Evolutionary conservation across 2,888 invertebrate species (phyloP).

Genomic region (Ernsta delagoae): DNA sequence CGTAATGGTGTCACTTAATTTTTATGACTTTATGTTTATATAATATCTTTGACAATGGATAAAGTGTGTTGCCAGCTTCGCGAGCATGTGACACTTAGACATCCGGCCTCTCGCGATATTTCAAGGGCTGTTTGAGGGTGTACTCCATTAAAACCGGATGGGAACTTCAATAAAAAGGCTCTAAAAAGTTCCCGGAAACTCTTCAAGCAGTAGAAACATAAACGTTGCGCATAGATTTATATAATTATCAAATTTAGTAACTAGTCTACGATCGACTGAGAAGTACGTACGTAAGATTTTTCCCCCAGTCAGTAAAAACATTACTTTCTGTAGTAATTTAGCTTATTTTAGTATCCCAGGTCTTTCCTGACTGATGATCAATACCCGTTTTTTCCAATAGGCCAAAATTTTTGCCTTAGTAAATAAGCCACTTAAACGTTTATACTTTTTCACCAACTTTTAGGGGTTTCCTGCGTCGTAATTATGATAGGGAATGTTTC

Average conservation of each 20-base stretch:
- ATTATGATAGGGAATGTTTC: no score
- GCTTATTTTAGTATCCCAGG: no score
- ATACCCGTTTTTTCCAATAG: no score
- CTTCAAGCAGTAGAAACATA: background rate
- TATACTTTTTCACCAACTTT: no score
- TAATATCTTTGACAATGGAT: constrained; percentile 1
- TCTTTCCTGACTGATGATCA: no score
- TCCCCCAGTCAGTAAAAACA: no score
- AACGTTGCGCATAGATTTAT: background rate
- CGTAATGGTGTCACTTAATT: constrained; percentile 15
- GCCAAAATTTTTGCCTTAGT: no score
- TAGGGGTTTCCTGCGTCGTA: no score
- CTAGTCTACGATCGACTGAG: no score
- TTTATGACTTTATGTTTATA: constrained; percentile 24
- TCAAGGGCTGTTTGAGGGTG: background rate
- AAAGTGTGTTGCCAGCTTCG: background rate
- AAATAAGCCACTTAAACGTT: no score
- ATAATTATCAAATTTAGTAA: background rate
- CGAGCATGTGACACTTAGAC: background rate
- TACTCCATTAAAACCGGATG: background rate
- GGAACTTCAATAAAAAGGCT: background rate
- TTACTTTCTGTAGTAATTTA: no score
- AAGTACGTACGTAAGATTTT: no score
- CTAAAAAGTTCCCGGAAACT: background rate
- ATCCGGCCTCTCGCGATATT: background rate